These are phyloP conservation scores for Ophiodon elongatus DNA, from an alignment of 2,113 vertebrate species.

Conservation along the genomic window DNA sequence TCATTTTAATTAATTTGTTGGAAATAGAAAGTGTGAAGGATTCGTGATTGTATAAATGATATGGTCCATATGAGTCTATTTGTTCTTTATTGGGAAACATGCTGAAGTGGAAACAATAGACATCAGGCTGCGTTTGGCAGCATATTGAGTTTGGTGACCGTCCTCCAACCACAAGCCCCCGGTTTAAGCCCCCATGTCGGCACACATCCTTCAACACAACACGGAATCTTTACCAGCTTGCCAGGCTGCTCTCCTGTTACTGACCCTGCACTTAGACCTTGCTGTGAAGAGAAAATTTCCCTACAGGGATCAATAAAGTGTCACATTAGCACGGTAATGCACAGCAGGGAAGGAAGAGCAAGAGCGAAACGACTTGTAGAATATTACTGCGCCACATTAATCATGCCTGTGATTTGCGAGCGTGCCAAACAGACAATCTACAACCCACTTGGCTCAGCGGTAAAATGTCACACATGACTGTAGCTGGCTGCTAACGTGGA, in stretches of 20 bases:
- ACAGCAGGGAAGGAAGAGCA: constrained; percentile 57
- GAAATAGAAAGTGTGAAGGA: constrained; percentile 11
- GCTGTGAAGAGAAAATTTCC: constrained; percentile 60
- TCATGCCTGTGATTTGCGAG: constrained; percentile 61
- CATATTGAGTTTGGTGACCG: constrained; percentile 18
- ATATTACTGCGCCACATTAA: constrained; percentile 59
- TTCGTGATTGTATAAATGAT: neutral
- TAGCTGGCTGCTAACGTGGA: constrained; percentile 1
- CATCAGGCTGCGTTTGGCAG: constrained; percentile 1
- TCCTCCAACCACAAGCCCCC: constrained; percentile 41
- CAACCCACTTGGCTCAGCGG: constrained; percentile 40
- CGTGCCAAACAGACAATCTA: constrained; percentile 30
- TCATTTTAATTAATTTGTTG: constrained; percentile 2
- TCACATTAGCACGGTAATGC: constrained; percentile 77
- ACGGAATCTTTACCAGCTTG: constrained; percentile 52
- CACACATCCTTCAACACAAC: constrained; percentile 61
- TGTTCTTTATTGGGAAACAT: neutral
- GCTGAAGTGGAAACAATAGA: neutral
- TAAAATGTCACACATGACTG: constrained; percentile 51
- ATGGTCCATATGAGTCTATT: neutral
- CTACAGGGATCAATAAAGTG: constrained; percentile 75
- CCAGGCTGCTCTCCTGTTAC: constrained; percentile 41
- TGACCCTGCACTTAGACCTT: constrained; percentile 68
- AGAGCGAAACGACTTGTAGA: constrained; percentile 68
- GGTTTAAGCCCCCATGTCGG: constrained; percentile 5